These are phyloP conservation scores for Platichthys stellatus DNA, from an alignment of 2,113 vertebrate genomes.

Conservation along the genomic window DNA sequence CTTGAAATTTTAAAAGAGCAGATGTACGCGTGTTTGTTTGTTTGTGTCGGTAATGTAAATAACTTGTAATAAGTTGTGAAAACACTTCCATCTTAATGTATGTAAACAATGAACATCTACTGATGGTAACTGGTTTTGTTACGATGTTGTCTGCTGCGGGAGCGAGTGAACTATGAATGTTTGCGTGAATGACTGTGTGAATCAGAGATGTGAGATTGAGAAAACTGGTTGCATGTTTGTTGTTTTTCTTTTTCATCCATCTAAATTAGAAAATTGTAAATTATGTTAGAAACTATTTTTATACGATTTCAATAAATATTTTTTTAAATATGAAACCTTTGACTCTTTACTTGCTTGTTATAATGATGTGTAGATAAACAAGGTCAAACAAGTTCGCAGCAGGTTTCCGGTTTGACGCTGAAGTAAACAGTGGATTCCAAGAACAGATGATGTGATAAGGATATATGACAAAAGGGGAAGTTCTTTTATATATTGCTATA, in stretches of 20 bases:
- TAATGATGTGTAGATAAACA: background rate
- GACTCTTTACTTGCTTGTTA: slow-evolving; percentile 20
- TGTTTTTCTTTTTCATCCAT: slow-evolving; percentile 57
- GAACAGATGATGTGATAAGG: background rate
- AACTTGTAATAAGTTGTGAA: slow-evolving; percentile 77
- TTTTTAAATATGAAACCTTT: slow-evolving; percentile 72
- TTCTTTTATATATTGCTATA: background rate
- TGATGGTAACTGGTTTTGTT: slow-evolving; percentile 71
- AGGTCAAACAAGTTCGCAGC: background rate
- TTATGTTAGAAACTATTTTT: slow-evolving; percentile 86
- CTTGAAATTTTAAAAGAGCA: slow-evolving; percentile 69
- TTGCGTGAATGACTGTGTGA: slow-evolving; percentile 13
- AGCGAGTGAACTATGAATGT: slow-evolving; percentile 47
- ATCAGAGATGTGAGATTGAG: slow-evolving; percentile 34
- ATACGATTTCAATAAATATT: slow-evolving; percentile 88
- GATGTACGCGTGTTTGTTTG: slow-evolving; percentile 64
- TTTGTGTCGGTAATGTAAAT: slow-evolving; percentile 70
- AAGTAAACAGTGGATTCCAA: background rate
- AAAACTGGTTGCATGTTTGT: slow-evolving; percentile 72
- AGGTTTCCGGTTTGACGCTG: background rate
- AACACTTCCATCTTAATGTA: slow-evolving; percentile 81
- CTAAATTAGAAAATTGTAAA: slow-evolving; percentile 83
- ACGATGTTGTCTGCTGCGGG: slow-evolving; percentile 64
- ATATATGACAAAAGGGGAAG: background rate
- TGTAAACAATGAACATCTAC: slow-evolving; percentile 77